Evolutionary conservation across 1,140 invertebrate species (phyloP), one percentile per base, ranked within the genome.

Genomic region (Nephila pilipes): DNA sequence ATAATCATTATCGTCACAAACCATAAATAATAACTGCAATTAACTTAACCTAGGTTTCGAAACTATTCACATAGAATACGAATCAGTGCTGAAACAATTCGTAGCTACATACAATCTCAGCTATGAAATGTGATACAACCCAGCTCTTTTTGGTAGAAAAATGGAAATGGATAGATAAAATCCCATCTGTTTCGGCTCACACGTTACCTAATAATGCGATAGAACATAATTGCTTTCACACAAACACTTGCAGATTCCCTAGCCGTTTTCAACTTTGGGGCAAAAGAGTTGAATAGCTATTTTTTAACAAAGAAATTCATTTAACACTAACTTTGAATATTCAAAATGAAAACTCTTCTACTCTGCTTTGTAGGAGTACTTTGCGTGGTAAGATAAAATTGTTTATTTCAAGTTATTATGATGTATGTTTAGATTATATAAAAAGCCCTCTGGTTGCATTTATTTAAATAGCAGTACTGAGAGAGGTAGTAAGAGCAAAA

Each of bases 141-240:
- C 6, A 46, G 16, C 22, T 22, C n/a, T 38, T 79, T 18, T 55
- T 54, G 20, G 80, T 22, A 57, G 83, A 87, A 87, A 87, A 60
- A 87, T 16, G 60, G 55, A 60, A 36, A 16, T n/a, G 8, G 29
- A 38, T 20, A 87, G 46, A 87, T 32, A 87, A 60, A 16, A 60
- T 36, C 20, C 16, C 85, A 87, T 87, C 85, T 87, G 85, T 25
- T 63, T 60, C n/a, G 36, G 58, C 16, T 87, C 85, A 16, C 85
- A 87, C 57, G 85, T 60, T 32, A 63, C 85, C 20, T 60, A 87
- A 60, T 87, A 87, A 87, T 14, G 57, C 38, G 57, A 60, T 87
- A 60, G 85, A 38, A 60, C 25, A 57, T 87, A 60, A 87, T 54
- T 87, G 85, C 63, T 87, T 85, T 60, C 57, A 16, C 22, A 87